These are phyloP conservation scores for Chionis minor DNA, from an alignment of 2,113 vertebrate species.

Conservation along the genomic window DNA sequence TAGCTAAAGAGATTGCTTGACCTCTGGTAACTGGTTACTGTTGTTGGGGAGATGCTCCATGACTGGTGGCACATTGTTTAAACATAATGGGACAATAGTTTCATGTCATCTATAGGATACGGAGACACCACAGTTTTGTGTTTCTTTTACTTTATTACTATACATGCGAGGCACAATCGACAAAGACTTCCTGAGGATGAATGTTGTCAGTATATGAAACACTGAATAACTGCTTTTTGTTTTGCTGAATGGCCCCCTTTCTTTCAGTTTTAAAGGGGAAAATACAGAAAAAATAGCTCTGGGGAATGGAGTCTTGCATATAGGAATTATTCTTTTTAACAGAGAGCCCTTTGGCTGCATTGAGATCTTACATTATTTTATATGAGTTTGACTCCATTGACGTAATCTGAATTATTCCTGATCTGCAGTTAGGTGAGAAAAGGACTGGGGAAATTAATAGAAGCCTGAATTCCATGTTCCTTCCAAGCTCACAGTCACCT, in stretches of 20 bases:
- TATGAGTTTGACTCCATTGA: not conserved
- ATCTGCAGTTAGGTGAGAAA: not conserved
- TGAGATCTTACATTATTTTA: conserved; percentile 3
- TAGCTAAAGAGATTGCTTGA: conserved; percentile 52
- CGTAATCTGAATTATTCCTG: not conserved
- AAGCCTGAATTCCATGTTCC: not conserved
- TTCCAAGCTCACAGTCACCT: not conserved
- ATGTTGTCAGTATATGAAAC: conserved; percentile 72
- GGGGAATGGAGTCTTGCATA: not conserved
- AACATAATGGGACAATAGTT: conserved; percentile 50
- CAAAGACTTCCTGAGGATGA: conserved; percentile 75
- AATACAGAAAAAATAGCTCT: conserved; percentile 4
- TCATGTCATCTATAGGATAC: conserved; percentile 65
- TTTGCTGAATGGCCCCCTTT: conserved; percentile 70
- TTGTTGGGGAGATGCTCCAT: conserved; percentile 58
- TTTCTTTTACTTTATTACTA: conserved; percentile 75
- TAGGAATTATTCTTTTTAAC: not conserved
- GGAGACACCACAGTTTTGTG: conserved; percentile 51
- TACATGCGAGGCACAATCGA: conserved; percentile 73
- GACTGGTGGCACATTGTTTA: conserved; percentile 54
- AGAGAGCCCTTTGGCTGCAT: not conserved
- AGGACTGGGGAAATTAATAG: not conserved
- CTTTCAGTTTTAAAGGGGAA: conserved; percentile 42
- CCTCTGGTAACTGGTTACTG: conserved; percentile 51
- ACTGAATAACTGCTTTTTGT: conserved; percentile 73